phyloP scores from a whole-genome alignment of 2,797 vertebrate species.

The Falco columbarius region DNA sequence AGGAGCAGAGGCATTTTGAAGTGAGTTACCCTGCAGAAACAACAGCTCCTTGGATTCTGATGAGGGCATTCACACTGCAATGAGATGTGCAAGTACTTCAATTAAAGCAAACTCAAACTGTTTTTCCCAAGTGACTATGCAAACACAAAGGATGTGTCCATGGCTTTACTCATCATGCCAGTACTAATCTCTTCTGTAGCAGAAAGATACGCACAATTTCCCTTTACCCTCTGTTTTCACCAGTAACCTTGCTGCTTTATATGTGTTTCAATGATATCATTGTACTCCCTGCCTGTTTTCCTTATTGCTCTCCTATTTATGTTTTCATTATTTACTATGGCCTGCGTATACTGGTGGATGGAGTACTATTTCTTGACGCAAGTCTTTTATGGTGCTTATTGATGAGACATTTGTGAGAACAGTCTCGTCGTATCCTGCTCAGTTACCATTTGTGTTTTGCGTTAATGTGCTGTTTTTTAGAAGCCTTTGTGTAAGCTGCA shows the following conservation, averaged over 20 bases:
- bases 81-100: neutral
- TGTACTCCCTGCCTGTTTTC: constrained; percentile 8
- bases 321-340: constrained; percentile 33
- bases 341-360: neutral
- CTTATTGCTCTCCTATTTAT: constrained; percentile 43
- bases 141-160: neutral
- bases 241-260: constrained; percentile 21
- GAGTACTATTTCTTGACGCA: neutral
- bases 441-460: neutral
- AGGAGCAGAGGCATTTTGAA: neutral
- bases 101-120: neutral
- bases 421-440: neutral
- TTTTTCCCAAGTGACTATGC: neutral
- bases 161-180: neutral
- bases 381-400: constrained; percentile 50
- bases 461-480: neutral
- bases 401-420: constrained; percentile 28
- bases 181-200: neutral
- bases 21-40: neutral
- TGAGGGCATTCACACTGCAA: neutral
- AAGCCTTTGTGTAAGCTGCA: neutral
- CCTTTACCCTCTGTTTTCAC: neutral
- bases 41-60: constrained; percentile 21
- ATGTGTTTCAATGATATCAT: neutral
- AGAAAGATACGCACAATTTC: neutral